Percentiles rank a stretch among this genome's conserved stretches.
phyloP scores from a whole-genome alignment of 1,140 invertebrate species.

The Cotesia glomerata region DNA sequence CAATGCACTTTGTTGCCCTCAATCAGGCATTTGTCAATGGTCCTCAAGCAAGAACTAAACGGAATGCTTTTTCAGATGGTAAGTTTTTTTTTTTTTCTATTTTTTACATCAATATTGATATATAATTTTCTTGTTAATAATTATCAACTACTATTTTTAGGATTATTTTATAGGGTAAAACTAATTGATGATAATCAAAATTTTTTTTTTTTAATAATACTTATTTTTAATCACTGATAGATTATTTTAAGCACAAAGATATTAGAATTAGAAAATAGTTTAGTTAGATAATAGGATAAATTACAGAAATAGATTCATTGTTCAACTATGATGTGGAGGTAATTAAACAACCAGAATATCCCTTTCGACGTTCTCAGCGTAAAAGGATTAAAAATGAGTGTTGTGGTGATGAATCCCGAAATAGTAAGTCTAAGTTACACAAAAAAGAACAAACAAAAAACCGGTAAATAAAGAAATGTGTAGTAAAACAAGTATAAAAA shows the following conservation, averaged over 20 bases:
- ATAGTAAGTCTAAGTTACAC: constrained; percentile 55
- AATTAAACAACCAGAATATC: constrained; percentile 48
- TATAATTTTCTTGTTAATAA: background rate
- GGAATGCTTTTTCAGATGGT: constrained; percentile 75
- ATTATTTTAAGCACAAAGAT: too few species aligned
- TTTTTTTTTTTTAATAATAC: too few species aligned
- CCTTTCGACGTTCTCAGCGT: constrained; percentile 55
- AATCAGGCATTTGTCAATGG: constrained; percentile 88
- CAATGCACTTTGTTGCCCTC: constrained; percentile 94
- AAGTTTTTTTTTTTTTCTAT: constrained; percentile 39
- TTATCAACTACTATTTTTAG: too few species aligned
- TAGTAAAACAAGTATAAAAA: constrained; percentile 18
- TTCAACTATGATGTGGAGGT: constrained; percentile 55
- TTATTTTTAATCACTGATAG: background rate
- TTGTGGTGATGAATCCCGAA: constrained; percentile 60
- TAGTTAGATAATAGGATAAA: constrained; percentile 29
- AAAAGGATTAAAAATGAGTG: constrained; percentile 64
- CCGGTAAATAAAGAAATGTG: constrained; percentile 27
- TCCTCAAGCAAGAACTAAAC: constrained; percentile 57
- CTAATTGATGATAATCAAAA: too few species aligned
- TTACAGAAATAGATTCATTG: constrained; percentile 57
- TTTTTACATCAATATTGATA: background rate
- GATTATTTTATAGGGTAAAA: too few species aligned
- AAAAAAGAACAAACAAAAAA: constrained; percentile 27
- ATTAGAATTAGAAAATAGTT: background rate